These are phyloP conservation scores for Diarsia mendica DNA, from an alignment of 2,888 invertebrate species.

Conservation along the genomic window DNA sequence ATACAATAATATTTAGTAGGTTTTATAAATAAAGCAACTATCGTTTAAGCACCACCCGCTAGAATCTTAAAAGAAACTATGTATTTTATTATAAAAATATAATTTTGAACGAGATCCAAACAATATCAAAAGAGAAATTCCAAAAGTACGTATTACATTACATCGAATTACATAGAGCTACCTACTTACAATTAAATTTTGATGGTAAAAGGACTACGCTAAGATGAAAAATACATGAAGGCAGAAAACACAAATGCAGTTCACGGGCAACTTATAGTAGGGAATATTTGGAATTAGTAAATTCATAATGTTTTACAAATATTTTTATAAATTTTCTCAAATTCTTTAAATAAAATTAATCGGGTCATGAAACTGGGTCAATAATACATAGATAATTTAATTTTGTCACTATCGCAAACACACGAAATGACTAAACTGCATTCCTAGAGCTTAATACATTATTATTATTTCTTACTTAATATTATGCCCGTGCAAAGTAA, in stretches of 20 bases:
- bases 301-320: conserved; percentile 12
- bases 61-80: conserved; percentile 74
- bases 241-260: conserved; percentile 46
- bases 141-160: conserved; percentile 75
- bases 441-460: conserved; percentile 37
- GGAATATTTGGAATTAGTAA: neutral
- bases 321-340: conserved; percentile 13
- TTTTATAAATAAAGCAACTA: conserved; percentile 74
- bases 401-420: conserved; percentile 26
- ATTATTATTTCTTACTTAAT: conserved; percentile 29
- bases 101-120: conserved; percentile 86
- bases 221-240: conserved; percentile 61
- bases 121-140: conserved; percentile 73
- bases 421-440: conserved; percentile 13
- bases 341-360: neutral
- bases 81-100: conserved; percentile 73
- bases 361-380: conserved; percentile 26
- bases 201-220: conserved; percentile 69
- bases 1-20: conserved; percentile 68
- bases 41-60: conserved; percentile 88
- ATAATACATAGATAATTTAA: conserved; percentile 9
- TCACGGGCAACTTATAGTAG: conserved; percentile 46
- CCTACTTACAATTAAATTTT: conserved; percentile 82
- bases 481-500: conserved; percentile 41
- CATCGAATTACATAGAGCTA: conserved; percentile 79